Evolutionary conservation across 2,113 vertebrate genomes (phyloP).

Genomic region (Microcebus lehilahytsara): DNA sequence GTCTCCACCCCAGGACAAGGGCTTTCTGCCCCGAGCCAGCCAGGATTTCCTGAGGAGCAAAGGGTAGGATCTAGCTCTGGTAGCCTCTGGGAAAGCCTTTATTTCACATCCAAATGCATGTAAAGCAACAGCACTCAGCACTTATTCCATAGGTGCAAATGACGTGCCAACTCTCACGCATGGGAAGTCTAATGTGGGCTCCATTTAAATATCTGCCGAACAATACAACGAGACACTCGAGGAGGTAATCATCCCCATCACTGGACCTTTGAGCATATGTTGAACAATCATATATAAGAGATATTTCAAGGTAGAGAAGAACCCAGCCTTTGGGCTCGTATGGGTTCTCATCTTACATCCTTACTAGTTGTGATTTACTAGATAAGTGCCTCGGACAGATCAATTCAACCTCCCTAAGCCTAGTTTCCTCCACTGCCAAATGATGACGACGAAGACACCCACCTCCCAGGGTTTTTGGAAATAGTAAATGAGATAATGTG

Average conservation of each 20-base stretch:
- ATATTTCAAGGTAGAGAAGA: neutral
- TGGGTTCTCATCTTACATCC: neutral
- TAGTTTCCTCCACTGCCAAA: neutral
- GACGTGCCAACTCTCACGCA: neutral
- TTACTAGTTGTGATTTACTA: neutral
- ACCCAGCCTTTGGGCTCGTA: neutral
- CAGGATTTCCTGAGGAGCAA: neutral
- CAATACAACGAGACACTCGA: neutral
- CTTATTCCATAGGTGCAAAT: neutral
- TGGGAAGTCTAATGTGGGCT: neutral
- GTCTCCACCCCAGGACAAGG: neutral
- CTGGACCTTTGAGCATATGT: neutral
- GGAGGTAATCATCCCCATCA: neutral
- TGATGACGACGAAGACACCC: neutral
- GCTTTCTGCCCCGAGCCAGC: neutral
- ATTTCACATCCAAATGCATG: neutral
- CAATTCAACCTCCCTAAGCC: neutral
- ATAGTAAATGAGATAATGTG: neutral
- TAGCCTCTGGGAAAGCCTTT: neutral
- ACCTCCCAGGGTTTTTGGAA: rapidly evolving
- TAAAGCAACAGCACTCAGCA: neutral
- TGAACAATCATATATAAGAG: neutral
- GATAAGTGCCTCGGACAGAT: neutral
- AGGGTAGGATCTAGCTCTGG: neutral
- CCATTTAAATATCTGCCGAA: neutral